Evolutionary conservation across 2,113 vertebrate genomes (phyloP).

Genomic region (Silurus meridionalis): DNA sequence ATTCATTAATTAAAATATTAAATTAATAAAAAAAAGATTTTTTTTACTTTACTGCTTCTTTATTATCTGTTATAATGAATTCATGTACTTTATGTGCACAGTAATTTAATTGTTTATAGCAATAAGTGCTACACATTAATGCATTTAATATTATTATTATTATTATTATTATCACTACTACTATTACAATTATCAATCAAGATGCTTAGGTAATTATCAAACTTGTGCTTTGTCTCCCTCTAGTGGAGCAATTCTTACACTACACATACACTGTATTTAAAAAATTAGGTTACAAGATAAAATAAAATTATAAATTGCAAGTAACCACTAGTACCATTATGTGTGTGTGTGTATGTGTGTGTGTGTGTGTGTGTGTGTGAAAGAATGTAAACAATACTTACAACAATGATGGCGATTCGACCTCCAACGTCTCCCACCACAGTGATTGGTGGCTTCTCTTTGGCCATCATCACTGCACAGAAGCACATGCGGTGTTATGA

Average conservation of each 20-base stretch:
- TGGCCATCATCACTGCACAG: slow-evolving; percentile 95
- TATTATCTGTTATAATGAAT: background rate
- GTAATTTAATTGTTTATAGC: background rate
- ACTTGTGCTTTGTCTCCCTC: background rate
- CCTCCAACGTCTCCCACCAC: slow-evolving; percentile 97
- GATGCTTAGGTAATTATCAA: too few species aligned
- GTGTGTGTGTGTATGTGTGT: background rate
- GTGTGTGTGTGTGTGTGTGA: background rate
- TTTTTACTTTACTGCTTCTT: background rate
- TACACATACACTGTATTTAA: background rate
- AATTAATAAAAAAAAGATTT: too few species aligned
- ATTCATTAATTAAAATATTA: too few species aligned
- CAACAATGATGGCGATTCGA: slow-evolving; percentile 96
- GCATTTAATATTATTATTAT: background rate
- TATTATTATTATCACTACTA: background rate
- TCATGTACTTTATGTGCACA: background rate
- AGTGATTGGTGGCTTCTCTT: slow-evolving; percentile 97
- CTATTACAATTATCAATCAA: too few species aligned
- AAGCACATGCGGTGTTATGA: slow-evolving; percentile 12
- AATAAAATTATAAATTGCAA: background rate
- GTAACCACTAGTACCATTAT: too few species aligned
- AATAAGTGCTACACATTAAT: background rate
- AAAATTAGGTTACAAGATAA: background rate
- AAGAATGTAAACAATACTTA: slow-evolving; percentile 65
- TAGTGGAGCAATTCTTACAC: background rate